A percentile compares a stretch with the other conserved stretches of the same genome.
Conservation (phyloP, 53 echinoderm and acorn worm species). For the Temnopleurus reevesii region DNA sequence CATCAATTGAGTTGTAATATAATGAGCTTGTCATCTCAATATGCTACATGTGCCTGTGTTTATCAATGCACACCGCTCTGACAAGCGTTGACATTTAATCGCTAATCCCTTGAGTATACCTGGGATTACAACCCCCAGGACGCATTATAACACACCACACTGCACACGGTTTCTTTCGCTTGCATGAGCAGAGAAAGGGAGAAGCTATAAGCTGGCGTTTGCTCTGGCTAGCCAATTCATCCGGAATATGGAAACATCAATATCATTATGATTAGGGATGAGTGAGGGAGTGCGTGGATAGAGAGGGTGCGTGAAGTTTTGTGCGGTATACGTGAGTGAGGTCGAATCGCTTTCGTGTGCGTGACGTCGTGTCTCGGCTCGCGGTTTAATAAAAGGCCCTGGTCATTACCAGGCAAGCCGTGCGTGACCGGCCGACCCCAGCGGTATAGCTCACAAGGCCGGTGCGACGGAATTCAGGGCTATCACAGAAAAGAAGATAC, state of each 20-base stretch:
- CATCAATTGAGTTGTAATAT: neutral
- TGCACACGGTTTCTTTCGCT: neutral
- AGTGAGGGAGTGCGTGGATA: no score
- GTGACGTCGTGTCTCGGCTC: neutral
- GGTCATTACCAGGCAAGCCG: neutral
- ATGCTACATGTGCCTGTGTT: slow-evolving; percentile 5
- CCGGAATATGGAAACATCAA: slow-evolving; percentile 15
- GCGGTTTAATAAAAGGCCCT: neutral
- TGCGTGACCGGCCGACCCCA: neutral
- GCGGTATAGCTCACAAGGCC: neutral
- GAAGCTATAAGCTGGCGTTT: neutral
- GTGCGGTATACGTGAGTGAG: neutral
- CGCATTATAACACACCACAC: neutral
- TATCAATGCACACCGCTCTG: neutral
- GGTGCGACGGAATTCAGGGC: neutral
- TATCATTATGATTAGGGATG: slow-evolving; percentile 34
- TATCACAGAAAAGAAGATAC: no score
- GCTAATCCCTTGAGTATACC: neutral
- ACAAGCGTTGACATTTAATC: slow-evolving; percentile 18
- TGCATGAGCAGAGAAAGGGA: neutral
- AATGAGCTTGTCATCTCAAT: slow-evolving; percentile 3
- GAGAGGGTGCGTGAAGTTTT: no score
- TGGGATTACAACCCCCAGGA: neutral
- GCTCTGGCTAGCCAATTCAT: slow-evolving; percentile 19
- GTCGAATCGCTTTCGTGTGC: neutral